Percentiles rank a stretch among this genome's conserved stretches.
These are phyloP conservation scores for Acleris literana DNA, from an alignment of 2,888 invertebrate species.

Conservation along the genomic window DNA sequence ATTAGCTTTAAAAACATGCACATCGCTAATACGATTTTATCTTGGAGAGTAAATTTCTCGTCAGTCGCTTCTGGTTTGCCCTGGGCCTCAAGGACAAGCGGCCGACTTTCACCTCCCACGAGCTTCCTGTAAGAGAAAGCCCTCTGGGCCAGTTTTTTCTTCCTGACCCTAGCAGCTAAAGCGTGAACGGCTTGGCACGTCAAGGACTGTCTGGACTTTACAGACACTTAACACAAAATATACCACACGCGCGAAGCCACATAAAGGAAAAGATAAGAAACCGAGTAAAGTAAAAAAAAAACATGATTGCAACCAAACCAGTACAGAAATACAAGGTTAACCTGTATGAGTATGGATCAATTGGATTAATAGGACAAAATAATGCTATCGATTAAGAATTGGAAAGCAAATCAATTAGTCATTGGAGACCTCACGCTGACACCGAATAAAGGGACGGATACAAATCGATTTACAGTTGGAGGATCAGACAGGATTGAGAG, in stretches of 20 bases:
- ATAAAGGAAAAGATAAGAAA: neutral
- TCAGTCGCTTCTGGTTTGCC: slow-evolving; percentile 52
- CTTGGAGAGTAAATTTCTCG: slow-evolving; percentile 35
- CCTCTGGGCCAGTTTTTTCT: slow-evolving; percentile 55
- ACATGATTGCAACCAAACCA: no score
- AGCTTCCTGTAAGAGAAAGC: slow-evolving; percentile 67
- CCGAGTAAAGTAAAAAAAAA: neutral
- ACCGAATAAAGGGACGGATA: slow-evolving; percentile 59
- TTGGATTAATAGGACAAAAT: no score
- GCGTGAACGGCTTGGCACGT: slow-evolving; percentile 42
- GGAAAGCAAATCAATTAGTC: slow-evolving; percentile 14
- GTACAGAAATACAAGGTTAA: no score
- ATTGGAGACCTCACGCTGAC: slow-evolving; percentile 41
- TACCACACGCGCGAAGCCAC: neutral
- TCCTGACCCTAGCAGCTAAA: slow-evolving; percentile 51
- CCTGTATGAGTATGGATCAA: no score
- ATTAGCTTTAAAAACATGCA: slow-evolving; percentile 12
- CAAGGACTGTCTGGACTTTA: slow-evolving; percentile 40
- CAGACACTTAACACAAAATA: slow-evolving; percentile 32
- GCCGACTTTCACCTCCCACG: slow-evolving; percentile 74
- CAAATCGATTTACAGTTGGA: slow-evolving; percentile 58
- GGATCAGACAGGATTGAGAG: slow-evolving; percentile 56
- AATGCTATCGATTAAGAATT: neutral
- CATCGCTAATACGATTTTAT: slow-evolving; percentile 15
- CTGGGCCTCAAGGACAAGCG: slow-evolving; percentile 67